Evolutionary conservation across 2,888 invertebrate genomes (phyloP).

Genomic region (Volucella inanis): DNA sequence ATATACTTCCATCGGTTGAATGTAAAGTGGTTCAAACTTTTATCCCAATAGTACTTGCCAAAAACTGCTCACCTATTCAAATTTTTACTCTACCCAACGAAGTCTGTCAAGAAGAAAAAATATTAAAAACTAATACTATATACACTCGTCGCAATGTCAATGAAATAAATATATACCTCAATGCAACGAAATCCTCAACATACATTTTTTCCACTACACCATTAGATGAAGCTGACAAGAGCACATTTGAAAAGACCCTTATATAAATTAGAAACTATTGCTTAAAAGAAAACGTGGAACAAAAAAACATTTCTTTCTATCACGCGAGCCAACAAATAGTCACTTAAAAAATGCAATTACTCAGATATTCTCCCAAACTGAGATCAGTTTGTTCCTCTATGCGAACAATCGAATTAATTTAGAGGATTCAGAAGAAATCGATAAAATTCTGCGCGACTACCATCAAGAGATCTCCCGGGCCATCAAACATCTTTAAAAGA

Average conservation of each 20-base stretch:
- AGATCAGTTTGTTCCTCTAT: background rate
- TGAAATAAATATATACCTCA: background rate
- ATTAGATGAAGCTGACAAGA: background rate
- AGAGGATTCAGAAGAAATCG: background rate
- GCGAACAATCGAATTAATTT: background rate
- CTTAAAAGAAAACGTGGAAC: no score
- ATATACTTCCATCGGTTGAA: background rate
- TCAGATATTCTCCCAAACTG: constrained; percentile 2
- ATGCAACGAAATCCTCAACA: background rate
- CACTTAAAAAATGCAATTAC: background rate
- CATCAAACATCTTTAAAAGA: background rate
- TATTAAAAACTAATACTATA: no score
- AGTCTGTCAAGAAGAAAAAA: no score
- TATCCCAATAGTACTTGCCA: background rate
- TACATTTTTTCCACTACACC: background rate
- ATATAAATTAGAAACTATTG: background rate
- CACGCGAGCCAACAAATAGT: background rate
- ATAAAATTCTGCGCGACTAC: constrained; percentile 7
- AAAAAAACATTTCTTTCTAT: background rate
- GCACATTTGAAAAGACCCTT: background rate
- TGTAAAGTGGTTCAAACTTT: background rate
- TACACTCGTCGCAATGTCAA: no score
- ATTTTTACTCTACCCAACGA: background rate
- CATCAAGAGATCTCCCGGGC: background rate
- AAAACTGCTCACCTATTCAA: constrained; percentile 1